Base-by-base conservation (phyloP, 2,888 invertebrate species). In the Noctua janthina region DNA sequence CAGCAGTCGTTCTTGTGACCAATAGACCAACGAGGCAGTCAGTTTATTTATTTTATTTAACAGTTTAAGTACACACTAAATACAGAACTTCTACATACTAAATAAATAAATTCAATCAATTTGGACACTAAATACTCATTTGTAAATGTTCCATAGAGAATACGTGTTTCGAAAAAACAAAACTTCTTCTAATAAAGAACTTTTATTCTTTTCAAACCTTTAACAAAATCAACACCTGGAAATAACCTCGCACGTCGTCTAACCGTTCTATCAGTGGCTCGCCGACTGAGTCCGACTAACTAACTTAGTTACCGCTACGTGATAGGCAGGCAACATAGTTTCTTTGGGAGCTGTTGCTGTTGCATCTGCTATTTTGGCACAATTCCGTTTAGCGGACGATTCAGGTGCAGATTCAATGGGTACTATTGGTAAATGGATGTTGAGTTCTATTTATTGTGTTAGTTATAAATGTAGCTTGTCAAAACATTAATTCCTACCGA, bases 281-380 rank as follows among this genome's bases (percentile, higher is more conserved):
- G 62, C 64, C 46, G 23, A 71, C 49, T 59, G 51, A 59, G 64
- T 54, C 49, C 72, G 29, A 35, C 86, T 68, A 68, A 76, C 59
- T 80, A 78, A 82, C 56, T 83, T 76, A 74, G 74, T 80, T 77
- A 46, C 59, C 74, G 66, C 51, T 73, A 39, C 51, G 54, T 68
- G 78, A 81, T 76, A 79, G 81, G 66, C 73, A 74, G 75, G 23
- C 56, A 46, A n/a, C 70, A 51, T 43, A 84, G 75, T 76, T 71
- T 76, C 64, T 84, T 87, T 56, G 72, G 76, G 67, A 68, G 29
- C 56, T 62, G 76, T 62, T 72, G 67, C 51, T 71, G 74, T 62
- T 75, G 75, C 59, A 74, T 69, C 43, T 73, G 43, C 49, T 68
- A 84, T 67, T 79, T 87, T 79, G 79, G 23, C 77, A 68, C 69